A percentile compares a stretch with the other conserved stretches of the same genome.
These are phyloP conservation scores for Aviceda subcristata DNA, from an alignment of 2,113 vertebrate species.

Conservation along the genomic window DNA sequence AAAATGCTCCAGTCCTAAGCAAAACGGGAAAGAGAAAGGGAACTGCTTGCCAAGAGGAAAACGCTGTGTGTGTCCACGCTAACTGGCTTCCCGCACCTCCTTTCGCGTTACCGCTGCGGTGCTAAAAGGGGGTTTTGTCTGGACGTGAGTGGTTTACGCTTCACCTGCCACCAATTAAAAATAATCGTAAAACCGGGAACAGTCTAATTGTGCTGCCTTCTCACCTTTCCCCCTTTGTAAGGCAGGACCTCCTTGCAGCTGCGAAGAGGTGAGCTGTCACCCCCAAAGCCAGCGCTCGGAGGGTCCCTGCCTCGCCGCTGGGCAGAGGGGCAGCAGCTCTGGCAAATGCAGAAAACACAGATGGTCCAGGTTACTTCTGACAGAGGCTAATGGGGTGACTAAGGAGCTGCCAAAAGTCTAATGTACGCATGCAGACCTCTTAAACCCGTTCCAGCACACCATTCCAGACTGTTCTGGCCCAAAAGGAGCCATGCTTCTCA, in stretches of 20 bases:
- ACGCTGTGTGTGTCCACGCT: background rate
- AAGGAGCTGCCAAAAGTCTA: conserved; percentile 12
- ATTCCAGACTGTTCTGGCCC: background rate
- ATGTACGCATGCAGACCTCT: background rate
- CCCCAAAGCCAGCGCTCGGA: background rate
- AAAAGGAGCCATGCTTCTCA: background rate
- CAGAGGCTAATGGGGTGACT: background rate
- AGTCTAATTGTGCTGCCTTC: background rate
- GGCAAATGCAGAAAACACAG: background rate
- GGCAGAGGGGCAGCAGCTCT: background rate
- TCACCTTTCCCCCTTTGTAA: background rate
- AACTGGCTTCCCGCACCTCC: background rate
- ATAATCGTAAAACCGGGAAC: background rate
- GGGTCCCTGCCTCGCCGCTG: background rate
- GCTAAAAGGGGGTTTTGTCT: background rate
- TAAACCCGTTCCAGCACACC: background rate
- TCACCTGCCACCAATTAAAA: conserved; percentile 22
- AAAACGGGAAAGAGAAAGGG: background rate
- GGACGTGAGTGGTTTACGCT: background rate
- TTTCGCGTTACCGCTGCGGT: background rate
- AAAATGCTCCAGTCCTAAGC: background rate
- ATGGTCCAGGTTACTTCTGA: conserved; percentile 1
- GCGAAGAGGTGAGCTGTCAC: background rate
- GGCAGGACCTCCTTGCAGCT: background rate
- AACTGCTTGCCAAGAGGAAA: background rate